Evolutionary conservation across 2,888 invertebrate genomes (phyloP).

Genomic region (Acleris cristana): DNA sequence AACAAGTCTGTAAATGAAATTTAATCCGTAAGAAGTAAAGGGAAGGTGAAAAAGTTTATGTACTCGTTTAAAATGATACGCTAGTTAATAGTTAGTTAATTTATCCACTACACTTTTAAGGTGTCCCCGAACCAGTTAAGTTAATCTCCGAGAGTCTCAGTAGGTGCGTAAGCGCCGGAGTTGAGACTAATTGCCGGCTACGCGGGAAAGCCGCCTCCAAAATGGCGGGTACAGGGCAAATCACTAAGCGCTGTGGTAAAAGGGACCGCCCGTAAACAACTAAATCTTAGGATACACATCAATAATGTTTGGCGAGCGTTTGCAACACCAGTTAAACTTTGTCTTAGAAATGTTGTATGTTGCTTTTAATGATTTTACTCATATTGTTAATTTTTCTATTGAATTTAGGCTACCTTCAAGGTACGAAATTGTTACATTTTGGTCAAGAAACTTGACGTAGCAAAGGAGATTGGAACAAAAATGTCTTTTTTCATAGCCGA

Average conservation of each 20-base stretch:
- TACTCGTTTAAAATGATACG: too few species aligned
- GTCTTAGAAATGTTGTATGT: neutral
- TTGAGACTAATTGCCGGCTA: constrained; percentile 42
- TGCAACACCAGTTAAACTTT: constrained; percentile 7
- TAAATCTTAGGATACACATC: constrained; percentile 39
- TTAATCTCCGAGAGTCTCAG: constrained; percentile 31
- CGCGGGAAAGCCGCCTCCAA: constrained; percentile 39
- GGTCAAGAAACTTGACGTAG: too few species aligned
- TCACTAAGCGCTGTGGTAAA: constrained; percentile 48
- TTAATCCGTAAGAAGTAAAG: too few species aligned
- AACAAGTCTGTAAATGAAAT: too few species aligned
- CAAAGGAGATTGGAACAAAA: too few species aligned
- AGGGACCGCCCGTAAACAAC: constrained; percentile 43
- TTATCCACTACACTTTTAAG: constrained; percentile 11
- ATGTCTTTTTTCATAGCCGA: too few species aligned
- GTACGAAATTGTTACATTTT: too few species aligned
- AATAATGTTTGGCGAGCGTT: constrained; percentile 36
- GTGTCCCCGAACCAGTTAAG: constrained; percentile 12
- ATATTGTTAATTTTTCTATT: too few species aligned
- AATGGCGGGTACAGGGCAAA: constrained; percentile 42
- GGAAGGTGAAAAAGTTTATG: too few species aligned
- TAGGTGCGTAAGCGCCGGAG: constrained; percentile 19
- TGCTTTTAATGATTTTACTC: too few species aligned
- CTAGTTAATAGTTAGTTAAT: neutral
- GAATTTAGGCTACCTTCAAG: too few species aligned